phyloP scores from a whole-genome alignment of 2,113 vertebrate genomes.

The Tyto alba region DNA sequence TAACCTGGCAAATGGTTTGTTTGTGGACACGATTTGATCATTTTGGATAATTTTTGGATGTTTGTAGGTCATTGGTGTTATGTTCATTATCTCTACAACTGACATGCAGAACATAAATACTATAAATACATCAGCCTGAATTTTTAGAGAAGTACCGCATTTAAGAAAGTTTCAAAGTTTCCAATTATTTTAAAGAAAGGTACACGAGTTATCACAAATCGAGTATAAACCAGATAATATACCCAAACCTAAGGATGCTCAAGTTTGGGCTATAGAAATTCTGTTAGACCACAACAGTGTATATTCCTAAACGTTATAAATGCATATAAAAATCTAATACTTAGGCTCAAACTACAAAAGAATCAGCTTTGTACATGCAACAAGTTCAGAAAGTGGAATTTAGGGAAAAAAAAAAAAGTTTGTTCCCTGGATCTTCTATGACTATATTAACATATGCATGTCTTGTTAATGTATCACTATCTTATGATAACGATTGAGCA shows the following conservation, averaged over 20 bases:
- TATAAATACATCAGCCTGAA: neutral
- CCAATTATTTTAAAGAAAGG: neutral
- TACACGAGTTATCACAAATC: neutral
- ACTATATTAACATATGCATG: neutral
- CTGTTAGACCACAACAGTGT: neutral
- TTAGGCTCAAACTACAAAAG: neutral
- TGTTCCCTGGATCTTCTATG: neutral
- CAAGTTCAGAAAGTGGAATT: neutral
- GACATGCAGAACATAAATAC: neutral
- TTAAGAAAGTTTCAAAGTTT: neutral
- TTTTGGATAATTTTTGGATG: neutral
- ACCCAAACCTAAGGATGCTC: neutral
- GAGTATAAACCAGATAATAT: neutral
- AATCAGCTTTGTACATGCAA: neutral
- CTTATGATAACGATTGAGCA: neutral
- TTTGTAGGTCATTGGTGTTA: neutral
- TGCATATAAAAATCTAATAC: neutral
- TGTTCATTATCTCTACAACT: neutral
- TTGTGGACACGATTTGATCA: neutral
- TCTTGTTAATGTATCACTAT: neutral
- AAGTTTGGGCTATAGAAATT: neutral
- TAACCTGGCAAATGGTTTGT: neutral
- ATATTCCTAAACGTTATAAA: neutral
- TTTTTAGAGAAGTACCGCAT: neutral
- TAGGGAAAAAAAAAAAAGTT: neutral